Conservation (phyloP, 2,113 vertebrate genomes). For the Catharus bicknelli region DNA sequence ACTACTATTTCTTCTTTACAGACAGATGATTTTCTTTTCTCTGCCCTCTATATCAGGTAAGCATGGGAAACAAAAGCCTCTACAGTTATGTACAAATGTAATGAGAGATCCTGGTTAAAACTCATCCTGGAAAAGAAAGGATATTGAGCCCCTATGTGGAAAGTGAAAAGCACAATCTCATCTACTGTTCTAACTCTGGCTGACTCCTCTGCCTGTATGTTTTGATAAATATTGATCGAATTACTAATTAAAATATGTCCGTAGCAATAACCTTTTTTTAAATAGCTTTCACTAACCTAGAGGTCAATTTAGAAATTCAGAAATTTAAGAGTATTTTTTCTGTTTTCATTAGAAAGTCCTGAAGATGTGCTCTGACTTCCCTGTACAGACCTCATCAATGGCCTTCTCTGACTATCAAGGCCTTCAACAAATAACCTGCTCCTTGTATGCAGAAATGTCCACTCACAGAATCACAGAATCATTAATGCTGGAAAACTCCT, state of each 20-base stretch:
- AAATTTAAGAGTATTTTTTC: neutral
- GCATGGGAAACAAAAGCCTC: neutral
- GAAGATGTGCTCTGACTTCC: neutral
- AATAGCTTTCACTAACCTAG: neutral
- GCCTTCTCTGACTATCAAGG: neutral
- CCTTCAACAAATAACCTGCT: neutral
- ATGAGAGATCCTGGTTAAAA: neutral
- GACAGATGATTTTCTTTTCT: neutral
- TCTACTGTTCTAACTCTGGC: neutral
- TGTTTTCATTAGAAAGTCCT: neutral
- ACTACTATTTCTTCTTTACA: neutral
- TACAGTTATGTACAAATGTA: neutral
- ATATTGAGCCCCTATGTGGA: neutral
- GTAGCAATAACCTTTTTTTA: neutral
- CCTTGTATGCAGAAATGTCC: neutral
- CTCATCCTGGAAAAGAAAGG: neutral
- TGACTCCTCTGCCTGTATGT: neutral
- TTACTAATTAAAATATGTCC: neutral
- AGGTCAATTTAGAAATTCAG: neutral
- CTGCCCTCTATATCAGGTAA: neutral
- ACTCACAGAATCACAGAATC: neutral
- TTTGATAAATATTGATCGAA: neutral
- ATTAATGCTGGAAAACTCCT: neutral
- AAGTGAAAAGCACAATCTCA: neutral
- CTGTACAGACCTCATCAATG: neutral